A percentile compares a stretch with the other conserved stretches of the same genome.
Evolutionary conservation across 2,113 vertebrate species (phyloP).

Genomic region (Clarias batrachus): DNA sequence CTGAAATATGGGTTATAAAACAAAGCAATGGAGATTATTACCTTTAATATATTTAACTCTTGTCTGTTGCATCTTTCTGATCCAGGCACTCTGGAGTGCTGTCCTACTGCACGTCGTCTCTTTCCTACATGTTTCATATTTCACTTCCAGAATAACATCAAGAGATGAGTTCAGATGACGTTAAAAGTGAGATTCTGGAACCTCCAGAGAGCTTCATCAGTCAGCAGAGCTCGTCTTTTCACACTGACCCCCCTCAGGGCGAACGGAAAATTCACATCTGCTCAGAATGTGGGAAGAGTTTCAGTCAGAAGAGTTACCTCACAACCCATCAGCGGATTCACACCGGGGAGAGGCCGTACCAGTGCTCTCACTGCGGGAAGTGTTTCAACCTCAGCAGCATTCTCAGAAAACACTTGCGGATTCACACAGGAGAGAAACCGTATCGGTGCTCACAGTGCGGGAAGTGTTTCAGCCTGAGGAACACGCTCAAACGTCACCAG

Average conservation of each 20-base stretch:
- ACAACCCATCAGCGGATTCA: background rate
- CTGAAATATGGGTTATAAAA: background rate
- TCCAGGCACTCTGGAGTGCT: background rate
- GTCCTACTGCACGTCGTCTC: background rate
- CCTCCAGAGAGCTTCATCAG: background rate
- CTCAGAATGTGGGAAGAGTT: background rate
- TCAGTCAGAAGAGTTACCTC: background rate
- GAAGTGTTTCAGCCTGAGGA: background rate
- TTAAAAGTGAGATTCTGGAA: background rate
- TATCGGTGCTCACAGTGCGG: background rate
- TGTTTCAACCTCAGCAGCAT: background rate
- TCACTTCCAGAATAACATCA: background rate
- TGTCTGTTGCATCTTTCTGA: background rate
- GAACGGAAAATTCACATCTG: background rate
- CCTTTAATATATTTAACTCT: background rate
- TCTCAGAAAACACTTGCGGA: background rate
- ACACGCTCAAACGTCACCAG: background rate
- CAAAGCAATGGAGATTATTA: background rate
- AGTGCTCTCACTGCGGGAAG: background rate
- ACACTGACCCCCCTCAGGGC: background rate
- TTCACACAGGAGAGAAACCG: background rate
- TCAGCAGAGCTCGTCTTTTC: background rate
- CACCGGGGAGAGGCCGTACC: background rate
- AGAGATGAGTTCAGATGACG: background rate
- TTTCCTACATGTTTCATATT: background rate